Percentiles rank a stretch among this genome's conserved stretches.
phyloP scores from a whole-genome alignment of 2,888 invertebrate species.

The Xanthorhoe designata region DNA sequence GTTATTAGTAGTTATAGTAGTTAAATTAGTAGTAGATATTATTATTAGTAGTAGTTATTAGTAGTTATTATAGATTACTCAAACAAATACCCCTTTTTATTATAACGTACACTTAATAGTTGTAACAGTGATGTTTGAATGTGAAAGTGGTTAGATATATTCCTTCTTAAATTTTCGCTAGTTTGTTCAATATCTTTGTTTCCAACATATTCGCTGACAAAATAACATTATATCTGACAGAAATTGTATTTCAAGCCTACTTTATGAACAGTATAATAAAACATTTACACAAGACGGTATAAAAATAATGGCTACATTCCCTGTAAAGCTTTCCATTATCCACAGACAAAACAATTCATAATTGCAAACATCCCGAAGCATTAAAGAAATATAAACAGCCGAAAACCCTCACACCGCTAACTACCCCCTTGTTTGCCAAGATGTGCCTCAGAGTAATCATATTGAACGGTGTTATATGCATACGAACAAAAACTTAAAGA shows the following conservation, averaged over 20 bases:
- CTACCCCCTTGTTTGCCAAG: constrained; percentile 79
- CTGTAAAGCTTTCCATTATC: constrained; percentile 46
- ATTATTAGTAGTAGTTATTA: too few species aligned
- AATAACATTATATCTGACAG: neutral
- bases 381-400: constrained; percentile 48
- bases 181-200: too few species aligned
- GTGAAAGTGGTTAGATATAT: too few species aligned
- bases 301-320: constrained; percentile 29
- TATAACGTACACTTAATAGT: too few species aligned
- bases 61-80: too few species aligned
- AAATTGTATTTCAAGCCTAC: neutral
- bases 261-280: constrained; percentile 31
- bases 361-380: constrained; percentile 48
- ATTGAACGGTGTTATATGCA: neutral
- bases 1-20: too few species aligned
- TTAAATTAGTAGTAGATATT: too few species aligned
- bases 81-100: too few species aligned
- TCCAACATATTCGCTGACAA: neutral
- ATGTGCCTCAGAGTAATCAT: constrained; percentile 51
- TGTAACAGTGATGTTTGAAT: too few species aligned
- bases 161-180: too few species aligned
- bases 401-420: constrained; percentile 46
- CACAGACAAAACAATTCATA: constrained; percentile 51
- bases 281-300: constrained; percentile 30
- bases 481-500: constrained; percentile 3